A percentile compares a stretch with the other conserved stretches of the same genome.
Evolutionary conservation across 2,888 invertebrate species (phyloP).

Genomic region (Aplocera efformata): DNA sequence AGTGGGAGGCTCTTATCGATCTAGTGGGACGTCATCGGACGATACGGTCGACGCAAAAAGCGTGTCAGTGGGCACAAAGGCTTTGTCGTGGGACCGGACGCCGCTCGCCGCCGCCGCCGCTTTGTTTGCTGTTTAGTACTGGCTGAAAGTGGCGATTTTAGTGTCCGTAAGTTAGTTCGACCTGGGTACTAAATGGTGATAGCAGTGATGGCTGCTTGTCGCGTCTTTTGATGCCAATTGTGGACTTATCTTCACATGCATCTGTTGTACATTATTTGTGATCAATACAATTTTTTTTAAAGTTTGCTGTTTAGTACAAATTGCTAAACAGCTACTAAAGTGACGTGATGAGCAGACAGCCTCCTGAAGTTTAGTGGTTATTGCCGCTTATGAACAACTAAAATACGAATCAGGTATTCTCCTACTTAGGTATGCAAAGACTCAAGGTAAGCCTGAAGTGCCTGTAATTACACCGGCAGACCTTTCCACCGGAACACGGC

Average conservation of each 20-base stretch:
- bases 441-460: too few relatives aligned
- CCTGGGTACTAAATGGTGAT: slow-evolving; percentile 36
- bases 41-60: slow-evolving; percentile 78
- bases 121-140: slow-evolving; percentile 75
- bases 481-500: too few relatives aligned
- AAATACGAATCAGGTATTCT: too few relatives aligned
- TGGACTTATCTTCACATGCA: background rate
- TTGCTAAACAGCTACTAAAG: too few relatives aligned
- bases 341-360: too few relatives aligned
- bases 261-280: too few relatives aligned
- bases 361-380: too few relatives aligned
- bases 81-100: slow-evolving; percentile 75
- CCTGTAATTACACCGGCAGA: too few relatives aligned
- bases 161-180: slow-evolving; percentile 51
- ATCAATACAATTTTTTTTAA: too few relatives aligned
- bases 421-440: too few relatives aligned
- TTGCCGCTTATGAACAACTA: too few relatives aligned
- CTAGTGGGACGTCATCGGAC: slow-evolving; percentile 77
- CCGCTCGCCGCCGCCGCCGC: slow-evolving; percentile 66
- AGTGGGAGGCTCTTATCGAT: slow-evolving; percentile 78
- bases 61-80: slow-evolving; percentile 75
- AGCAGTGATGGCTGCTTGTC: slow-evolving; percentile 13
- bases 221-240: slow-evolving; percentile 9
- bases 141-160: slow-evolving; percentile 71
- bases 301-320: too few relatives aligned